A percentile compares a stretch with the other conserved stretches of the same genome.
phyloP scores from a whole-genome alignment of 2,888 invertebrate genomes.

The Euspilapteryx auroguttella region DNA sequence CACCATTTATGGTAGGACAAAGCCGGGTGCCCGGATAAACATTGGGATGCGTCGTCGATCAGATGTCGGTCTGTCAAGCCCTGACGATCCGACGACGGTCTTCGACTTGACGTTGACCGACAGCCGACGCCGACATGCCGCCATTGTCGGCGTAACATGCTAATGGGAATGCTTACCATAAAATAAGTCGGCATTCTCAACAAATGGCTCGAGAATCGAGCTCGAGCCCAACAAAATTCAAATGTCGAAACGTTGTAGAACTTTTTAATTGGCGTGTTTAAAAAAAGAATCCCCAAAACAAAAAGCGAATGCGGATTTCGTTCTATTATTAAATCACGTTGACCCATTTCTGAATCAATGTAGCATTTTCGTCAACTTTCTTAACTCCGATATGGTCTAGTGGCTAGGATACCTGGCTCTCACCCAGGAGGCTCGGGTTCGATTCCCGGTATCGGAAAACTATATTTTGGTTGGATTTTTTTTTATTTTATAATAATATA shows the following conservation, averaged over 20 bases:
- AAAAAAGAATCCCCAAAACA: too few species aligned
- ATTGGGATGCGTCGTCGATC: constrained; percentile 17
- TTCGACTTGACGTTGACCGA: constrained; percentile 47
- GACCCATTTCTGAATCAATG: too few species aligned
- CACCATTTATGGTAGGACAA: constrained; percentile 50
- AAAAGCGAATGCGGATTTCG: too few species aligned
- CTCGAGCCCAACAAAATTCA: too few species aligned
- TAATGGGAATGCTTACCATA: constrained; percentile 53
- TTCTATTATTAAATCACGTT: too few species aligned
- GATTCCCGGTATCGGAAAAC: constrained; percentile 59
- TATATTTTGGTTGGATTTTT: too few species aligned
- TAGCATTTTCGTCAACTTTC: too few species aligned
- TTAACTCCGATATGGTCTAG: constrained; percentile 67
- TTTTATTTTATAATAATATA: too few species aligned
- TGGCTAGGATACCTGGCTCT: constrained; percentile 65
- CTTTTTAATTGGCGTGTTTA: too few species aligned
- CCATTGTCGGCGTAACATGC: constrained; percentile 32
- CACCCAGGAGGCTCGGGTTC: constrained; percentile 63
- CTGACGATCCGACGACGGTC: constrained; percentile 14
- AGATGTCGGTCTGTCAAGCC: constrained; percentile 18
- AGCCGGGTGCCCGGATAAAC: constrained; percentile 37
- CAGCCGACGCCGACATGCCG: constrained; percentile 19
- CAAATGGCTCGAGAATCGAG: constrained; percentile 11
- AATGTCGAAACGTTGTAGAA: too few species aligned
- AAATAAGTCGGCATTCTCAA: constrained; percentile 28